Percentiles rank a stretch among this genome's conserved stretches.
Evolutionary conservation across 53 echinoderm and acorn worm genomes (phyloP).

Genomic region (Astropecten irregularis): DNA sequence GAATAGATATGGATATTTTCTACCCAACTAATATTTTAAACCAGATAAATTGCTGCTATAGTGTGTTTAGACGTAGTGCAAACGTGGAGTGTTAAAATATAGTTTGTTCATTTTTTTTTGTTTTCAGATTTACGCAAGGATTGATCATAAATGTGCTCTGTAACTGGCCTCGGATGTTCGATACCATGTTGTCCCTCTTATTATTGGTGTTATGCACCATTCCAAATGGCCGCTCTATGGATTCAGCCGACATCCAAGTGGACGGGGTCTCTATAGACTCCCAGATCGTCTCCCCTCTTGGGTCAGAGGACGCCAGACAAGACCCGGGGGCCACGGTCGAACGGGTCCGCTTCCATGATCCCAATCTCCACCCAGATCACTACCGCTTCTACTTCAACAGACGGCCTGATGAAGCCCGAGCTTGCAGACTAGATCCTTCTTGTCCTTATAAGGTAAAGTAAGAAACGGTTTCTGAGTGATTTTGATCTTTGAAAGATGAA

Average conservation of each 20-base stretch:
- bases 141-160: too few relatives aligned
- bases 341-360: constrained; percentile 48
- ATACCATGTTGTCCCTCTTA: not conserved
- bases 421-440: constrained; percentile 63
- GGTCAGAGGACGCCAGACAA: constrained; percentile 9
- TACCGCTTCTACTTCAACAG: constrained; percentile 72
- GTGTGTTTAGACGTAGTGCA: too few relatives aligned
- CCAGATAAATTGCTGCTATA: too few relatives aligned
- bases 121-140: too few relatives aligned
- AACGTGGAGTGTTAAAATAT: too few relatives aligned
- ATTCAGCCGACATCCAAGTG: not conserved
- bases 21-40: too few relatives aligned
- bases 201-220: constrained; percentile 21
- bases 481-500: too few relatives aligned
- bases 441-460: constrained; percentile 81
- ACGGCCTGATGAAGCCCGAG: constrained; percentile 58
- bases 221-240: constrained; percentile 1
- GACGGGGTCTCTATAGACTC: constrained; percentile 12
- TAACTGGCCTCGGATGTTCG: too few relatives aligned
- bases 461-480: not conserved
- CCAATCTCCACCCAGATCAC: constrained; percentile 79
- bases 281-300: not conserved
- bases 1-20: too few relatives aligned
- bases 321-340: not conserved
- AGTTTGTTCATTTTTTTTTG: too few relatives aligned